A percentile compares a stretch with the other conserved stretches of the same genome.
phyloP scores from a whole-genome alignment of 1,140 invertebrate species.

The Protaetia brevitarsis region DNA sequence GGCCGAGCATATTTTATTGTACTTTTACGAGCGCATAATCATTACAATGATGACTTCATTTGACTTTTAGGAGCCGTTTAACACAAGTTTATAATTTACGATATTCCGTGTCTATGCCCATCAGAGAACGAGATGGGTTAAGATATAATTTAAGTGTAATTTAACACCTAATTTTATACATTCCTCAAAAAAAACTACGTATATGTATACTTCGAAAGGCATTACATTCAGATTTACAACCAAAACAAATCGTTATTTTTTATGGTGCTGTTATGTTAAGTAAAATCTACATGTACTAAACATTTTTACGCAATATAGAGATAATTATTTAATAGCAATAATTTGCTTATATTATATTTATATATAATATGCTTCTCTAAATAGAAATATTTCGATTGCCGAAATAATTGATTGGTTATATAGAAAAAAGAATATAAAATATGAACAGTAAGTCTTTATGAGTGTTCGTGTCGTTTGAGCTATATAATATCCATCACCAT shows the following conservation, averaged over 20 bases:
- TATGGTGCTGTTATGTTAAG: background rate
- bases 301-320: no score
- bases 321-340: no score
- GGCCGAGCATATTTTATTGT: constrained; percentile 32
- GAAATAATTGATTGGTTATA: no score
- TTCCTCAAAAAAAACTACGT: background rate
- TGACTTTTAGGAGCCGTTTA: constrained; percentile 27
- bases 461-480: no score
- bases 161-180: constrained; percentile 12
- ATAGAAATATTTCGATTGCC: no score
- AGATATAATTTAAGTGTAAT: constrained; percentile 10
- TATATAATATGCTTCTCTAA: no score
- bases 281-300: background rate
- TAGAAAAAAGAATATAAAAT: no score
- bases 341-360: no score
- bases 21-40: constrained; percentile 33
- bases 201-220: background rate
- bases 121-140: background rate
- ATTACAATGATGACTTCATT: constrained; percentile 36
- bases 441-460: no score
- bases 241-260: background rate
- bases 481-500: no score
- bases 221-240: background rate
- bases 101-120: constrained; percentile 17
- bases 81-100: constrained; percentile 21